These are phyloP conservation scores for Hydractinia echinata DNA, from an alignment of 30 jellyfish, hydroid and myxozoan genomes.

Conservation along the genomic window DNA sequence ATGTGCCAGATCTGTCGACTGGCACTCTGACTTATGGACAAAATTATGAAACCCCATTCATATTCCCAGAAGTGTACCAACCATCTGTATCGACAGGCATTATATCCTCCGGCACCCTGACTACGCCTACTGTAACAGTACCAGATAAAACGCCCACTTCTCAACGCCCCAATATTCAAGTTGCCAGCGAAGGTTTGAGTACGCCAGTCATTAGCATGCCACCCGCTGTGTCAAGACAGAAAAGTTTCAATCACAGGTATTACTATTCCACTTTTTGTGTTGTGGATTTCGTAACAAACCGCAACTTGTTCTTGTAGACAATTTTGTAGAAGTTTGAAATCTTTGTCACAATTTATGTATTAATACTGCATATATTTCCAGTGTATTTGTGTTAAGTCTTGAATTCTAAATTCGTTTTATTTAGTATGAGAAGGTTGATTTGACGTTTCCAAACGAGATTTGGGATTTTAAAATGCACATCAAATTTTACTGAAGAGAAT, in stretches of 20 bases:
- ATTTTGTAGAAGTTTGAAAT: too few relatives aligned
- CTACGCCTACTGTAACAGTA: not conserved
- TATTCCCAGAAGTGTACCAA: not conserved
- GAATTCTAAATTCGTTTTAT: too few relatives aligned
- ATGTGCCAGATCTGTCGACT: not conserved
- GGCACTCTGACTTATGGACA: not conserved
- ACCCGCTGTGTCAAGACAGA: slow-evolving; percentile 2
- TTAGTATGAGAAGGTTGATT: too few relatives aligned
- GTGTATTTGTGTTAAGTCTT: too few relatives aligned
- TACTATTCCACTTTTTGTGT: too few relatives aligned
- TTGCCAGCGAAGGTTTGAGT: not conserved
- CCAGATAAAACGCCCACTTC: not conserved
- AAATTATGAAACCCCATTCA: not conserved
- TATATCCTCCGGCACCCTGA: not conserved
- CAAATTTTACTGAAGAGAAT: too few relatives aligned
- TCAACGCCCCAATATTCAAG: not conserved
- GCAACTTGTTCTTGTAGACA: too few relatives aligned
- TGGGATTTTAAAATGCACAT: too few relatives aligned
- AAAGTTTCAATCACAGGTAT: not conserved
- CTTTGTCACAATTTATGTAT: too few relatives aligned
- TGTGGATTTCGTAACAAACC: too few relatives aligned
- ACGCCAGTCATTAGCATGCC: slow-evolving; percentile 9
- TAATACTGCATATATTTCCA: too few relatives aligned
- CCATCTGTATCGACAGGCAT: not conserved
- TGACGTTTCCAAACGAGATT: too few relatives aligned